Evolutionary conservation across 2,797 vertebrate species (phyloP).

Genomic region (Merluccius polli): DNA sequence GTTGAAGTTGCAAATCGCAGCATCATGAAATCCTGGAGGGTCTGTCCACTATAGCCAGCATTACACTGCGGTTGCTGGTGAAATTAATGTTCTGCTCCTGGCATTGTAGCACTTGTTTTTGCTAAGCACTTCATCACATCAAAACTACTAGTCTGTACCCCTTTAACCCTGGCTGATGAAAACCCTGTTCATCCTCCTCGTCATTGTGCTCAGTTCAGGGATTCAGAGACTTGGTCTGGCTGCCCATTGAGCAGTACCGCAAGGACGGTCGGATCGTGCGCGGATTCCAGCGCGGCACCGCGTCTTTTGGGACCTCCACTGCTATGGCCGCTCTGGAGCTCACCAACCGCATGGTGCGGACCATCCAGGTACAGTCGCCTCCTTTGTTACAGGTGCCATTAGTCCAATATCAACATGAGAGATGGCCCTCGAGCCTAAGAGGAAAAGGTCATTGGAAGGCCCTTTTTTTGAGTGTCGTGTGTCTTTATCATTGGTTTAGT

Average conservation of each 20-base stretch:
- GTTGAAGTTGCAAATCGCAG: no score
- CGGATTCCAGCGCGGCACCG: conserved; percentile 92
- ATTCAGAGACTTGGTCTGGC: conserved; percentile 93
- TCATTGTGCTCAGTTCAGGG: conserved; percentile 84
- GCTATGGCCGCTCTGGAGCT: conserved; percentile 98
- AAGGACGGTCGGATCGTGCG: conserved; percentile 95
- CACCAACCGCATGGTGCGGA: conserved; percentile 95
- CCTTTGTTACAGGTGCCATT: not conserved
- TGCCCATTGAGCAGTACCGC: conserved; percentile 97
- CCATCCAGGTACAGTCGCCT: conserved; percentile 84
- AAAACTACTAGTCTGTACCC: not conserved
- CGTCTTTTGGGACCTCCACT: conserved; percentile 96
- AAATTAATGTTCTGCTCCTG: not conserved
- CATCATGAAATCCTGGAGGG: no score
- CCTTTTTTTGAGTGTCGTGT: not conserved
- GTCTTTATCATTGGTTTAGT: conserved; percentile 64
- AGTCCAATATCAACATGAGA: not conserved
- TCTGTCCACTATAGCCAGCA: not conserved
- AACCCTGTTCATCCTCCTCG: not conserved
- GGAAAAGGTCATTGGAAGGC: not conserved
- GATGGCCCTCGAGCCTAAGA: not conserved
- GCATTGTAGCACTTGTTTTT: not conserved
- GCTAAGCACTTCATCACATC: not conserved
- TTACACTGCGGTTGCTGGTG: not conserved
- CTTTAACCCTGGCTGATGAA: not conserved